A percentile compares a stretch with the other conserved stretches of the same genome.
Conservation (phyloP, 2,797 vertebrate genomes). For the Thaleichthys pacificus region DNA sequence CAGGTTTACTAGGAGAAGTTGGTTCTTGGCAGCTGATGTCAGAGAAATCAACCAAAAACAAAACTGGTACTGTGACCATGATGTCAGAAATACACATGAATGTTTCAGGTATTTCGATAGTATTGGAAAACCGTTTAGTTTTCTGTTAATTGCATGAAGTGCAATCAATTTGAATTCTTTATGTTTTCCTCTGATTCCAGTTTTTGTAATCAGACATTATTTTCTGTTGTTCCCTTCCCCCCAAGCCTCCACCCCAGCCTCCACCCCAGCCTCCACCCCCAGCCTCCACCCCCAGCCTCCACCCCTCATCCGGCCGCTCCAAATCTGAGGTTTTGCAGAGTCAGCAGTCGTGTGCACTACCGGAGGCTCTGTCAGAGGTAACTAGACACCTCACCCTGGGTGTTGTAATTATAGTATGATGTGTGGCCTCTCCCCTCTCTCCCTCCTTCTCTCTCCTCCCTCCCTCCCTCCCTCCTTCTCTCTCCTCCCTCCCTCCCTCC, state of each 20-base stretch:
- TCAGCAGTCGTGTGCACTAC: neutral
- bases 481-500: neutral
- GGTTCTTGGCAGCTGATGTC: neutral
- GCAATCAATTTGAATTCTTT: neutral
- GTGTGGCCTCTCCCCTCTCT: neutral
- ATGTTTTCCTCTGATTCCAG: no score
- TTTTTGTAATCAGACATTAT: no score
- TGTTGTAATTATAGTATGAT: neutral
- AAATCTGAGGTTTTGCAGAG: conserved; percentile 1
- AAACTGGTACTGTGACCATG: neutral
- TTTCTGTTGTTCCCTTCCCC: no score
- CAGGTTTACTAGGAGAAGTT: neutral
- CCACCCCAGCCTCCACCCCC: no score
- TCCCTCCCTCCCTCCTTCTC: neutral
- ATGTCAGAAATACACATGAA: neutral
- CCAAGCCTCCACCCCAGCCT: no score
- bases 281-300: no score
- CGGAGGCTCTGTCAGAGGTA: neutral
- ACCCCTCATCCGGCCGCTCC: no score
- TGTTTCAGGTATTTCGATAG: neutral
- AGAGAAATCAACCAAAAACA: neutral
- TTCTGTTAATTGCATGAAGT: conserved; percentile 31
- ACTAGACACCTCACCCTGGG: conserved; percentile 5
- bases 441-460: neutral
- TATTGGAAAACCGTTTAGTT: neutral